Evolutionary conservation across 2,797 vertebrate species (phyloP).

Genomic region (Gallinago solitaria): DNA sequence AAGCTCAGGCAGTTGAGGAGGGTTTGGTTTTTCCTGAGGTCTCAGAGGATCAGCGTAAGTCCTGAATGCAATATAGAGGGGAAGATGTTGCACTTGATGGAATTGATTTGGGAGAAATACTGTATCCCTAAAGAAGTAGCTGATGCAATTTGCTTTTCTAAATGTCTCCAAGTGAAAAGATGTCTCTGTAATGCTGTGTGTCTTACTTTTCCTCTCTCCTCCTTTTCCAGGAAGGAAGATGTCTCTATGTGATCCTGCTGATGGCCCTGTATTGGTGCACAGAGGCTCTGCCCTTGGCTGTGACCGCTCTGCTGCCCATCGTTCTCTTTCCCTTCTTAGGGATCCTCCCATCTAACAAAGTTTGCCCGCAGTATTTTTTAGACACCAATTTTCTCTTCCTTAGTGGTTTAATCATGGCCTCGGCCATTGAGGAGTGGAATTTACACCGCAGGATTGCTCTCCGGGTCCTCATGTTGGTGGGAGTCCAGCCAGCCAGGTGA

Average conservation of each 20-base stretch:
- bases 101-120: not conserved
- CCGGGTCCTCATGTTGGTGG: conserved; percentile 88
- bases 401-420: conserved; percentile 94
- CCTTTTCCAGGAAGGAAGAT: conserved; percentile 90
- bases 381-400: conserved; percentile 98
- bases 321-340: conserved; percentile 94
- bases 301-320: conserved; percentile 93
- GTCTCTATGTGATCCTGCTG: conserved; percentile 91
- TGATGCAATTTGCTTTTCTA: not conserved
- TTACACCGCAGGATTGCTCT: conserved; percentile 94
- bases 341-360: conserved; percentile 87
- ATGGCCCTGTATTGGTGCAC: conserved; percentile 97
- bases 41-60: not conserved
- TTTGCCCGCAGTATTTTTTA: conserved; percentile 95
- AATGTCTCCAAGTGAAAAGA: not conserved
- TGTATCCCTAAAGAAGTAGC: not conserved
- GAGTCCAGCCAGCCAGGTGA: conserved; percentile 95
- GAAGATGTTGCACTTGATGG: not conserved
- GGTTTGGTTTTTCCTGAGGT: not conserved
- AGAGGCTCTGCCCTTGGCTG: conserved; percentile 92
- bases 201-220: not conserved
- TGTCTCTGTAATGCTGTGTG: not conserved
- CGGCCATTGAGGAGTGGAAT: conserved; percentile 95
- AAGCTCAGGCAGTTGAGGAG: not conserved
- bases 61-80: not conserved